Conservation (phyloP, 2,888 invertebrate genomes). For the Tipula helvola region DNA sequence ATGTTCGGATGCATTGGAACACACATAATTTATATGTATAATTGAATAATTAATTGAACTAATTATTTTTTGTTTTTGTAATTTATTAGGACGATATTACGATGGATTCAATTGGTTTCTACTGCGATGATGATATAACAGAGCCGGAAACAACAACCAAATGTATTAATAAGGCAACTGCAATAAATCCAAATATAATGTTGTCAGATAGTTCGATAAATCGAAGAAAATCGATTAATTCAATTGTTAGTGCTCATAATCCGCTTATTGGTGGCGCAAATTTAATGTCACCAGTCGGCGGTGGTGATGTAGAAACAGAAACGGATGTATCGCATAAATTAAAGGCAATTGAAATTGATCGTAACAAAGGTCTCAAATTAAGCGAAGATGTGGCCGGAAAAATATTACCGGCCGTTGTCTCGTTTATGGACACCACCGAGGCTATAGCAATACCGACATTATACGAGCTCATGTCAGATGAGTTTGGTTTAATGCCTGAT, state of each 20-base stretch:
- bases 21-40: neutral
- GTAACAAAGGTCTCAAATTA: neutral
- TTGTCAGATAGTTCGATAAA: neutral
- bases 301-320: neutral
- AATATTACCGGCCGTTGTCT: neutral
- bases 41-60: neutral
- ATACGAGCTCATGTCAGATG: neutral
- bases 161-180: neutral
- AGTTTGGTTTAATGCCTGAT: neutral
- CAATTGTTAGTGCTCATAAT: neutral
- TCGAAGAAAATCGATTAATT: neutral
- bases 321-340: neutral
- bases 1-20: neutral
- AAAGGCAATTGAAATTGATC: neutral
- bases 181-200: conserved; percentile 9
- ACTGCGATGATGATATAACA: neutral
- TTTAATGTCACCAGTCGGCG: neutral
- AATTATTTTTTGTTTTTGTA: neutral
- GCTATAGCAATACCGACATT: neutral
- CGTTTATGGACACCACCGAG: neutral
- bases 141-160: neutral
- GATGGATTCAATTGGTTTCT: neutral
- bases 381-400: neutral
- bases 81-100: neutral
- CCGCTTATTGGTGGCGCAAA: conserved; percentile 5